phyloP scores from a whole-genome alignment of 2,113 vertebrate species.

The Sula dactylatra region DNA sequence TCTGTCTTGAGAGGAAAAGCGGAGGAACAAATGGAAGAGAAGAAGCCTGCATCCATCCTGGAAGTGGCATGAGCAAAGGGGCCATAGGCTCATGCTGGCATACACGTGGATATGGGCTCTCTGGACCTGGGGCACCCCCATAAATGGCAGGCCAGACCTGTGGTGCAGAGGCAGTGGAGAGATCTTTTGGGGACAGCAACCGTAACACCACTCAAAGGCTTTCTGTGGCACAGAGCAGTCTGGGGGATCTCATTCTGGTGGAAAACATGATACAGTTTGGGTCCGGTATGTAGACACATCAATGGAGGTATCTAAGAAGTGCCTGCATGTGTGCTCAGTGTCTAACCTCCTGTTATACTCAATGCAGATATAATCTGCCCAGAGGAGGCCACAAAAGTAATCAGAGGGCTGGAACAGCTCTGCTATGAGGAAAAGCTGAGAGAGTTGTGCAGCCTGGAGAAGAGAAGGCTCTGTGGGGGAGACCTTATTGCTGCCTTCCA shows the following conservation, averaged over 20 bases:
- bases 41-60: background rate
- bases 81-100: fast-evolving
- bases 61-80: background rate
- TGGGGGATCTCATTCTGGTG: background rate
- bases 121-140: background rate
- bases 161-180: background rate
- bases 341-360: background rate
- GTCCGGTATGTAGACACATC: too few species aligned
- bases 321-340: fast-evolving
- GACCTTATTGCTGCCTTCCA: background rate
- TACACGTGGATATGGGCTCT: fast-evolving
- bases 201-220: too few species aligned
- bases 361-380: background rate
- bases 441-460: background rate
- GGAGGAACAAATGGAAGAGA: background rate
- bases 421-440: background rate
- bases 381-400: background rate
- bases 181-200: background rate
- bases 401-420: background rate
- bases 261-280: background rate
- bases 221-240: background rate
- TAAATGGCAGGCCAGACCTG: too few species aligned
- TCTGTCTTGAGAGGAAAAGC: background rate
- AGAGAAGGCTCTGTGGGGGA: background rate
- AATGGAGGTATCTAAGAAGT: background rate